Base-by-base conservation (phyloP, 2,888 invertebrate genomes). In the Agrypnus murinus region DNA sequence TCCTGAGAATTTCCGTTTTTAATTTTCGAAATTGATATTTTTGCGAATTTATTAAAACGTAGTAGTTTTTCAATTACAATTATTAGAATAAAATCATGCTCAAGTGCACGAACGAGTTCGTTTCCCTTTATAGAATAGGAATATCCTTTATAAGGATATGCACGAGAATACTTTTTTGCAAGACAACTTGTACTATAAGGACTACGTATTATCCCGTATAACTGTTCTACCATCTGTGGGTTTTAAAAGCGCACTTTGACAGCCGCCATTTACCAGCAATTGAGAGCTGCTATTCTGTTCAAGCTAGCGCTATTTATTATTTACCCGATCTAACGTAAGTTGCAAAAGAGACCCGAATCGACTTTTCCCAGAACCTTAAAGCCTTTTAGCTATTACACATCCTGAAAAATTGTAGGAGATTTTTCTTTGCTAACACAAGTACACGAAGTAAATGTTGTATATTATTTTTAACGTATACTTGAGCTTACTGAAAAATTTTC, bases 151-250 rank as follows among this genome's bases (percentile, higher is more conserved):
- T 64, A 69, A 69, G 69, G 69, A 36, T n/a, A 62, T 68, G 57
- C 68, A 62, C 62, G 68, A 40, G 31, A 45, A 63, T 46, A 64
- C 25, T 25, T 69, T 69, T 69, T 69, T 69, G 32, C 59, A 19
- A 38, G 55, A 12, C 57, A 65, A 69, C 59, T 65, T 62, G 43
- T 62, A 68, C 25, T 65, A 70, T 69, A 69, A 69, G 69, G 69
- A 69, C 59, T 69, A 25, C 53, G 69, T 65, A 59, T 62, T 62
- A 65, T 70, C 60, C 25, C 58, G 46, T 60, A 65, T 65, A 70
- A 65, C 70, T 65, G 69, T 70, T 70, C 57, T 36, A 65, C 60
- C 70, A 70, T 65, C 70, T 70, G 70, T 48, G 59, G 64, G 25
- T 25, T 25, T 53, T 68, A 62, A 55, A 68, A 58, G 69, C 59